Base-by-base conservation (phyloP, 2,888 invertebrate genomes). In the Phalera bucephala region DNA sequence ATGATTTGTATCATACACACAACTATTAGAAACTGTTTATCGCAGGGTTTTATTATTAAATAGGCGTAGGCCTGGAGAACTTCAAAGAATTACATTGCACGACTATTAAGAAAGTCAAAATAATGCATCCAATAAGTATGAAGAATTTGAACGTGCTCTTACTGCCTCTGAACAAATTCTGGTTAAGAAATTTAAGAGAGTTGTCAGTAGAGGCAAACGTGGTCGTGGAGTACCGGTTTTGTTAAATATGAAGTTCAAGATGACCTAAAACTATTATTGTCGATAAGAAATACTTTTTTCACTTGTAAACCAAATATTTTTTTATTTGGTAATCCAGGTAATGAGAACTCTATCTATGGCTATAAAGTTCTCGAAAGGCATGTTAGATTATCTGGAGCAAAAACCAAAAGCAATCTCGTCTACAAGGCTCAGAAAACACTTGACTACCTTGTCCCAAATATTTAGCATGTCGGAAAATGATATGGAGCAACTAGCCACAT, bases 381-480 rank as follows among this genome's bases (percentile, higher is more conserved):
- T n/a, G n/a, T n/a, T n/a, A 54, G 30, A 31, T 14, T 40, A 35
- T 56, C 37, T 21, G 58, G 59, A 2, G 60, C 60, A 64, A 66
- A 33, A 66, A 3, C 59, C 58, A 10, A 54, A 59, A 47, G 57
- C 60, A 14, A 53, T 64, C 5, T 47, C 64, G 1, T 58, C 57
- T 15, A 66, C 64, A 21, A 44, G 57, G 32, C 52, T 70, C 3
- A 43, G 63, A 36, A 69, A 65, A 48, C 64, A 66, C 54, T 52
- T 65, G 31, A 55, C 59, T 8, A 65, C 64, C 2, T 43, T 66
- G 26, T 44, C 63, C 31, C 64, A 67, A 45, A 33, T 67, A 7
- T 64, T 64, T 30, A 55, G 37, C 30, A 61, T 63, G 57, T 39
- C 53, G 27, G 61, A 66, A 46, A 57, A 45, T 43, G 62, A 67